Evolutionary conservation across 2,888 invertebrate species (phyloP).

Genomic region (Phaonia tiefii): DNA sequence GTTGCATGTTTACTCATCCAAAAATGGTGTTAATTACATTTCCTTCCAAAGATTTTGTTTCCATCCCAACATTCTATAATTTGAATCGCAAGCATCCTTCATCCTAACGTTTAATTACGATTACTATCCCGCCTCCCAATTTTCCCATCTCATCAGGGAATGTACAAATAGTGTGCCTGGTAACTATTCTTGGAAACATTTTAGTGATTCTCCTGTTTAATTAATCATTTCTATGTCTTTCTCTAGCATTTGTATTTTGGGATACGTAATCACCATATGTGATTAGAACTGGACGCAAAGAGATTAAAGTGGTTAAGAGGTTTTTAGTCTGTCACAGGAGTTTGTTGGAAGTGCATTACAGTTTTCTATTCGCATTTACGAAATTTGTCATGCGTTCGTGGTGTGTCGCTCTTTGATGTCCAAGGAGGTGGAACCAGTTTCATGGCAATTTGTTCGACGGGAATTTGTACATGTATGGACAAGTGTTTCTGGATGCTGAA

Average conservation of each 20-base stretch:
- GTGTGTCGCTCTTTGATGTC: neutral
- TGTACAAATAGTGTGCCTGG: too few relatives aligned
- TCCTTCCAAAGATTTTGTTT: neutral
- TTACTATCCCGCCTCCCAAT: constrained; percentile 1
- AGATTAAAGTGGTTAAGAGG: too few relatives aligned
- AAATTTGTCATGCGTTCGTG: constrained; percentile 25
- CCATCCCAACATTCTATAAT: too few relatives aligned
- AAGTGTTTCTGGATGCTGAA: constrained; percentile 8
- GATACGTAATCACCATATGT: too few relatives aligned
- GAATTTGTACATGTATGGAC: neutral
- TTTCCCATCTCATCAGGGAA: neutral
- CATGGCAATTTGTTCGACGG: constrained; percentile 5
- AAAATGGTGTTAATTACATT: constrained; percentile 18
- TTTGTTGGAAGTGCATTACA: too few relatives aligned
- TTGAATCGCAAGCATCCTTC: neutral
- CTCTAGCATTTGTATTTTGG: too few relatives aligned
- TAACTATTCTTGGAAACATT: too few relatives aligned
- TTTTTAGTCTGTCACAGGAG: too few relatives aligned
- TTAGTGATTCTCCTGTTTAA: too few relatives aligned
- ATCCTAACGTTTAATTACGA: constrained; percentile 1
- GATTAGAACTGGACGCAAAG: too few relatives aligned
- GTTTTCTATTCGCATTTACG: neutral
- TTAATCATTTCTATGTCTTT: too few relatives aligned
- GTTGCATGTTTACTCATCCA: too few relatives aligned
- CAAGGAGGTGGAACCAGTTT: constrained; percentile 14